Evolutionary conservation across 92 coral and sea anemone genomes (phyloP).

Genomic region (Pocillopora meandrina): DNA sequence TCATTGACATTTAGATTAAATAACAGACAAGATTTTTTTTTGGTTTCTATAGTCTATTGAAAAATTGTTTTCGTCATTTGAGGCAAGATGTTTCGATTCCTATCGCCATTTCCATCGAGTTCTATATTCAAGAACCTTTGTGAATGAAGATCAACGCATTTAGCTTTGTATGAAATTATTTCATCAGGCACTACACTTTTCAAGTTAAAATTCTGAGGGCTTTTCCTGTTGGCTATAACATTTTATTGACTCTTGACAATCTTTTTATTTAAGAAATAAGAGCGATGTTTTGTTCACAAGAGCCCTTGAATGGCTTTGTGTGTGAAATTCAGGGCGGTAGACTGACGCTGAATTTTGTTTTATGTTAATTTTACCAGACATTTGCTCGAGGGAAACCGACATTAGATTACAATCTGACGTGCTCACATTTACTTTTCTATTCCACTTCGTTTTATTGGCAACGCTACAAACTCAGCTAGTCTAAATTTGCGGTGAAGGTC

Average conservation of each 20-base stretch:
- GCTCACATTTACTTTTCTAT: neutral
- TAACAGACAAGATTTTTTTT: neutral
- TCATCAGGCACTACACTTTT: neutral
- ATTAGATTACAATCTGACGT: conserved; percentile 1
- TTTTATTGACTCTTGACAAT: neutral
- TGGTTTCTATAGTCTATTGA: neutral
- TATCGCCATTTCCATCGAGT: neutral
- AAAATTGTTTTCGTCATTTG: neutral
- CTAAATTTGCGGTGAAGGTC: neutral
- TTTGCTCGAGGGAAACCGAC: neutral
- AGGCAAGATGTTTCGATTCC: neutral
- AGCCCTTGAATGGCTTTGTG: no score
- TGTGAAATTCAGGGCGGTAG: no score
- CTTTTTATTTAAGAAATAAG: neutral
- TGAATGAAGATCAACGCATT: neutral
- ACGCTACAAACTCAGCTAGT: neutral
- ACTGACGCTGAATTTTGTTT: neutral
- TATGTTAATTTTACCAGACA: conserved; percentile 5
- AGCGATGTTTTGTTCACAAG: neutral
- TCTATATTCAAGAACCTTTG: neutral
- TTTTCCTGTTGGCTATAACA: neutral
- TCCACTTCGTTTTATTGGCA: neutral
- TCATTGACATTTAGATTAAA: neutral
- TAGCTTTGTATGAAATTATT: neutral
- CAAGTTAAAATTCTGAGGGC: conserved; percentile 11